phyloP scores from a whole-genome alignment of 2,797 vertebrate genomes.

The Pseudochaenichthys georgianus region DNA sequence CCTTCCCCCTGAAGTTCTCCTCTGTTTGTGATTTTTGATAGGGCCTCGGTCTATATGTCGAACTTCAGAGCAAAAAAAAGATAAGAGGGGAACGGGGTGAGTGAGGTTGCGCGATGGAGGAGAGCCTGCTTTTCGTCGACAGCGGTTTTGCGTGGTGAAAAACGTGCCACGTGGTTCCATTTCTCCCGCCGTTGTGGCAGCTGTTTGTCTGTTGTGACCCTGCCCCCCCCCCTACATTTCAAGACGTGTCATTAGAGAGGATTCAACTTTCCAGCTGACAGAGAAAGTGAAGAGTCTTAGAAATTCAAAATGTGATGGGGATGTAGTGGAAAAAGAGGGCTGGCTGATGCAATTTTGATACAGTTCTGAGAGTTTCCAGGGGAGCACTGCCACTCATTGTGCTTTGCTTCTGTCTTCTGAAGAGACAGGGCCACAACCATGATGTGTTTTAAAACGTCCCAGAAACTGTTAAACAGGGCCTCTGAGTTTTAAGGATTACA shows the following conservation, averaged over 20 bases:
- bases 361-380: slow-evolving; percentile 19
- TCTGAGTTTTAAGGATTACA: too few species aligned
- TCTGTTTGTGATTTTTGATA: slow-evolving; percentile 88
- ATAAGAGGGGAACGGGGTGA: slow-evolving; percentile 48
- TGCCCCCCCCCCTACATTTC: slow-evolving; percentile 58
- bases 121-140: slow-evolving; percentile 56
- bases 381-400: neutral
- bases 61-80: slow-evolving; percentile 80
- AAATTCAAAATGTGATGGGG: slow-evolving; percentile 42
- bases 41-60: slow-evolving; percentile 68
- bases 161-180: slow-evolving; percentile 52
- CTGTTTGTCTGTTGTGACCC: slow-evolving; percentile 68
- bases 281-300: slow-evolving; percentile 26
- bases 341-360: slow-evolving; percentile 49
- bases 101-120: neutral
- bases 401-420: slow-evolving; percentile 14
- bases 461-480: neutral
- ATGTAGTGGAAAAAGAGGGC: slow-evolving; percentile 30
- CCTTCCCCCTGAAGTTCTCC: slow-evolving; percentile 59
- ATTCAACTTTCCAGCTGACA: slow-evolving; percentile 66
- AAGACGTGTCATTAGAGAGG: slow-evolving; percentile 57
- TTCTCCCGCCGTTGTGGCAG: slow-evolving; percentile 52
- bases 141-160: slow-evolving; percentile 57
- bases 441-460: neutral
- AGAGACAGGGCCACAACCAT: neutral